These are phyloP conservation scores for Digitonthophagus gazella DNA, from an alignment of 2,888 invertebrate genomes.

Conservation along the genomic window DNA sequence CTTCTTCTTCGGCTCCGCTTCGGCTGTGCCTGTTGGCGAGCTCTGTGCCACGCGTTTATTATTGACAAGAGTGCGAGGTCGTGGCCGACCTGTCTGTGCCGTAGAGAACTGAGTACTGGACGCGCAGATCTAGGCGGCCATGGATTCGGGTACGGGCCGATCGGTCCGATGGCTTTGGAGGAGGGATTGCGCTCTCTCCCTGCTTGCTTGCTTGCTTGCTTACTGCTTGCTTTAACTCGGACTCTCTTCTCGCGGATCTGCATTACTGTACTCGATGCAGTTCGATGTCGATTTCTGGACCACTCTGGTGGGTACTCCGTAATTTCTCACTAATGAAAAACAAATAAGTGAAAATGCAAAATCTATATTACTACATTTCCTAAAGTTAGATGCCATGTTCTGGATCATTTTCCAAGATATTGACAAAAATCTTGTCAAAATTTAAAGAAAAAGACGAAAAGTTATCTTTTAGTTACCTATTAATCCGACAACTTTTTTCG, in stretches of 20 bases:
- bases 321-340: too few species aligned
- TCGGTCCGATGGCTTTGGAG: constrained; percentile 23
- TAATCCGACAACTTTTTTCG: too few species aligned
- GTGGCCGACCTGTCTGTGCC: constrained; percentile 25
- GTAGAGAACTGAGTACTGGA: constrained; percentile 29
- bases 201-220: background rate
- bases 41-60: constrained; percentile 25
- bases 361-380: too few species aligned
- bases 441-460: too few species aligned
- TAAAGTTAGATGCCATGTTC: too few species aligned
- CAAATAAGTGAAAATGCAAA: too few species aligned
- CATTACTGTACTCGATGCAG: too few species aligned
- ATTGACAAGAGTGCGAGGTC: constrained; percentile 18
- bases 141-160: constrained; percentile 22
- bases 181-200: constrained; percentile 22
- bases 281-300: too few species aligned
- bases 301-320: too few species aligned
- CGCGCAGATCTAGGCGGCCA: constrained; percentile 27
- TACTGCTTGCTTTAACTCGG: background rate
- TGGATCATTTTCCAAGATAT: too few species aligned
- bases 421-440: too few species aligned
- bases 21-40: background rate
- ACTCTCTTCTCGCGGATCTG: background rate
- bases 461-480: too few species aligned
- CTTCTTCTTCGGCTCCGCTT: background rate